These are phyloP conservation scores for Shargacucullia verbasci DNA, from an alignment of 2,888 invertebrate genomes.

Conservation along the genomic window DNA sequence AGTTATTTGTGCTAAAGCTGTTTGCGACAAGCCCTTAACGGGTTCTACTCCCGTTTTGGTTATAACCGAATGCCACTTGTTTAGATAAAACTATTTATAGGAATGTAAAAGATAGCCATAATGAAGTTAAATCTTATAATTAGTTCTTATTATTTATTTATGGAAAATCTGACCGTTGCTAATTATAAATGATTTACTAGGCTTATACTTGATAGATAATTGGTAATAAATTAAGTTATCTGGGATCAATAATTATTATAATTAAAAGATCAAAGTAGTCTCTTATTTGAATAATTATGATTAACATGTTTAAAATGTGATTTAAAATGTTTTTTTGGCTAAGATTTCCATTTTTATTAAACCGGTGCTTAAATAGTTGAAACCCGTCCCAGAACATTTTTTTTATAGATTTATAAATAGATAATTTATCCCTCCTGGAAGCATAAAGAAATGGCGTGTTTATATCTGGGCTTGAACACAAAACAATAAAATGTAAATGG, in stretches of 20 bases:
- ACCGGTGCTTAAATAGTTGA: no score
- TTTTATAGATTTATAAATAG: no score
- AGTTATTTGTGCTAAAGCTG: constrained; percentile 62
- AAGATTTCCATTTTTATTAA: no score
- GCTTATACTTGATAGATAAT: constrained; percentile 14
- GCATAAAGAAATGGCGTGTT: no score
- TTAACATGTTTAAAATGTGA: background rate
- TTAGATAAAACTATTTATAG: constrained; percentile 56
- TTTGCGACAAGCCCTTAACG: constrained; percentile 60
- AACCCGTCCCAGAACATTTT: no score
- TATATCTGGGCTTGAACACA: no score
- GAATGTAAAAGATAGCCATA: constrained; percentile 54
- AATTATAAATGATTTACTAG: constrained; percentile 44
- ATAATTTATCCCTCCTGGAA: no score
- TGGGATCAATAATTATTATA: constrained; percentile 15
- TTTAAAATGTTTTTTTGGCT: no score
- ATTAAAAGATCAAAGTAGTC: constrained; percentile 2
- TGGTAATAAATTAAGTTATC: constrained; percentile 32
- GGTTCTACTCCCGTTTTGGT: constrained; percentile 58
- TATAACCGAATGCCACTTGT: constrained; percentile 59
- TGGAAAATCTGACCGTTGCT: constrained; percentile 9
- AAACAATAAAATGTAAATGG: no score
- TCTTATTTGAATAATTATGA: constrained; percentile 13
- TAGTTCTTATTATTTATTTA: constrained; percentile 42
- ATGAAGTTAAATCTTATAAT: constrained; percentile 26